phyloP scores from a whole-genome alignment of 2,888 invertebrate species.

The Phrixothrix hirtus region DNA sequence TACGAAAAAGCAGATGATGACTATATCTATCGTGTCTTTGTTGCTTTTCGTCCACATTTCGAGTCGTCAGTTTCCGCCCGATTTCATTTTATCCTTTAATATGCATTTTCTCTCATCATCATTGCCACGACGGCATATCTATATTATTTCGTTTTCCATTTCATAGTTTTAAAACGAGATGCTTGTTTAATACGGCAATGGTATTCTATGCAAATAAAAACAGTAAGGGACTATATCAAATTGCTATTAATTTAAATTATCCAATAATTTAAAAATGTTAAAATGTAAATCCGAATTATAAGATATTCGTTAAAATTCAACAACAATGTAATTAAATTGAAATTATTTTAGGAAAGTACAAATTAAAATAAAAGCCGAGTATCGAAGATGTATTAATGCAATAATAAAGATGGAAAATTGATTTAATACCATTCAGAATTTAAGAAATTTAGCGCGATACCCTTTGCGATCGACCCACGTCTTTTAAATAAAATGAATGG shows the following conservation, averaged over 20 bases:
- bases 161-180: slow-evolving; percentile 36
- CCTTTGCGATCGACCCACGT: background rate
- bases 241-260: slow-evolving; percentile 2
- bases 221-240: background rate
- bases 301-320: no score
- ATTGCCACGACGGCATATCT: slow-evolving; percentile 23
- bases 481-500: slow-evolving; percentile 3
- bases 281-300: no score
- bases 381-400: slow-evolving; percentile 6
- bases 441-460: background rate
- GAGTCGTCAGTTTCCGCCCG: slow-evolving; percentile 37
- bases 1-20: background rate
- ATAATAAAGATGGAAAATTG: slow-evolving; percentile 11
- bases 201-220: slow-evolving; percentile 4
- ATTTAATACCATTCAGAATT: slow-evolving; percentile 12
- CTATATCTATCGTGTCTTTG: background rate
- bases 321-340: no score
- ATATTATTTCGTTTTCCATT: slow-evolving; percentile 38
- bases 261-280: no score
- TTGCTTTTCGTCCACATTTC: slow-evolving; percentile 26
- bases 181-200: slow-evolving; percentile 35
- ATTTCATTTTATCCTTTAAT: slow-evolving; percentile 39
- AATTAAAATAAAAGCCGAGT: slow-evolving; percentile 4
- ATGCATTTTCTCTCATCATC: slow-evolving; percentile 35
- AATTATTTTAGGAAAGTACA: no score